A percentile compares a stretch with the other conserved stretches of the same genome.
phyloP scores from a whole-genome alignment of 2,797 vertebrate genomes.

The Crax fasciolata region DNA sequence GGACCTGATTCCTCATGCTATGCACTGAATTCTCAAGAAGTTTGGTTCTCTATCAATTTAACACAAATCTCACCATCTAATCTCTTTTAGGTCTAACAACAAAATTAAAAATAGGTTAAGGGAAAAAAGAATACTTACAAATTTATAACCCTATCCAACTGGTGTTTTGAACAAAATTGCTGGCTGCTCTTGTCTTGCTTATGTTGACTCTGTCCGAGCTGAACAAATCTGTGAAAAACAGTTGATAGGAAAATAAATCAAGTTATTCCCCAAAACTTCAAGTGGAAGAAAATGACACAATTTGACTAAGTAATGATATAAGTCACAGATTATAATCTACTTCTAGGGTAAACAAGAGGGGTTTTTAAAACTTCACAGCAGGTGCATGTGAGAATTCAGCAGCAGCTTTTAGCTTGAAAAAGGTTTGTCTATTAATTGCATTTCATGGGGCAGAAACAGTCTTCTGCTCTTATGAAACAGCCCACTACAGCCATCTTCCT shows the following conservation, averaged over 20 bases:
- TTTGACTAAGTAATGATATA: background rate
- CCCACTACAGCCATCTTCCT: background rate
- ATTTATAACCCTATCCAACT: slow-evolving; percentile 86
- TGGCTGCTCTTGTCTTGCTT: slow-evolving; percentile 86
- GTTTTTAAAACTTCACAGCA: background rate
- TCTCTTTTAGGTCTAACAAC: background rate
- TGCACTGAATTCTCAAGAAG: background rate
- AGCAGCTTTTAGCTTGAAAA: background rate
- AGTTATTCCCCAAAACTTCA: background rate
- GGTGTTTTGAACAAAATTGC: slow-evolving; percentile 77
- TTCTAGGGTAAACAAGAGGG: background rate
- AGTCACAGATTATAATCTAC: background rate
- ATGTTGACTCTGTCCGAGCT: slow-evolving; percentile 92
- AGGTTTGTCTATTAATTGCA: background rate
- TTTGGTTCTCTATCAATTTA: background rate
- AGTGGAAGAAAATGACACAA: background rate
- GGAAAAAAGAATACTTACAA: slow-evolving; percentile 87
- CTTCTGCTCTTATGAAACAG: background rate
- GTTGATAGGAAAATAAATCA: background rate
- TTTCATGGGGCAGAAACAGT: background rate
- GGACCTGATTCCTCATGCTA: background rate
- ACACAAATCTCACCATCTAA: background rate
- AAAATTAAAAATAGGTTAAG: background rate
- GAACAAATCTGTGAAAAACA: slow-evolving; percentile 89
- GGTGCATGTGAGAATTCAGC: background rate